Evolutionary conservation across 2,888 invertebrate genomes (phyloP), one percentile per base, ranked within the genome.

Genomic region (Philereme vetulata): DNA sequence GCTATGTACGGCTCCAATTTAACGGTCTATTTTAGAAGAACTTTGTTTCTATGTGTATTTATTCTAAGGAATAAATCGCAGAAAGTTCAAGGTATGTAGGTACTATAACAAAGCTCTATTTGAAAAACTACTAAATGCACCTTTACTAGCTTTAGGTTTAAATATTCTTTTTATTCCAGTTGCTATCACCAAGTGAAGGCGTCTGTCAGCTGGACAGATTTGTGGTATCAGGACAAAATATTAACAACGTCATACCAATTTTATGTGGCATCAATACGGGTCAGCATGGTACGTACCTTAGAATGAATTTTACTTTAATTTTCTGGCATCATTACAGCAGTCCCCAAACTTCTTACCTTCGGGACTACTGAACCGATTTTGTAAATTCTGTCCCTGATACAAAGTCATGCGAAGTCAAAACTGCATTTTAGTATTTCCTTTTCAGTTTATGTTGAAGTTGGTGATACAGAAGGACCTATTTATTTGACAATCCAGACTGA

Each of bases 201-300:
- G 93, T 93, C 21, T 96, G 96, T 70, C 82, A 93, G 43, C 92
- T 94, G 36, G 96, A 96, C 77, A 93, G 95, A 68, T 94, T 96
- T 67, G 90, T 95, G 7, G 91, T 96, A 4, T 93, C 94, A 0
- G 96, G 96, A 3, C 95, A 95, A 75, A 95, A 95, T 78, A 74
- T 91, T 0, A 96, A 96, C 74, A 94, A 93, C 63, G 81, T 93
- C n/a, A 86, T 96, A 60, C 96, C 96, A 0, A 91, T 94, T 4
- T 82, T 96, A 32, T 96, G 96, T 76, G 96, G 96, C 11, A 93
- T 95, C 44, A 96, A 96, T 76, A 94, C 95, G 0, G 96, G 95
- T 9, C 95, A 96, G 78, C 96, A 96, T 72, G 86, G 96, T 96
- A 88, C 90, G 85, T 51, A 49, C 3, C 8, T 43, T 47, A 5